phyloP scores from a whole-genome alignment of 2,113 vertebrate genomes.

The Bettongia penicillata region DNA sequence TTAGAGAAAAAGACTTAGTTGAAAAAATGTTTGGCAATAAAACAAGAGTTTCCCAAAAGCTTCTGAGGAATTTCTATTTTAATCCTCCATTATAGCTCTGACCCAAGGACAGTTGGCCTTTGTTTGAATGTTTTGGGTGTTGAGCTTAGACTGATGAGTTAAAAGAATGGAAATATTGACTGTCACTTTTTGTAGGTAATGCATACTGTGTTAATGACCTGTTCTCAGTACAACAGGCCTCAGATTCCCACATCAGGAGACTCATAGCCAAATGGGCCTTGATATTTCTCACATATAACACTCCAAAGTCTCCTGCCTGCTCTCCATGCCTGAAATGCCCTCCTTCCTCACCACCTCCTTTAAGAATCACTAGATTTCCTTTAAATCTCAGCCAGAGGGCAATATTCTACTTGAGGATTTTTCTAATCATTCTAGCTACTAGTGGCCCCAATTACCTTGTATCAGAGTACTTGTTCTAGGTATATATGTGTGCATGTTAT shows the following conservation, averaged over 20 bases:
- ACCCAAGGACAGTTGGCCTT: neutral
- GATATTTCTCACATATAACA: too few relatives aligned
- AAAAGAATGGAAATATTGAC: neutral
- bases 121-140: neutral
- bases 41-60: neutral
- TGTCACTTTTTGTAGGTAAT: neutral
- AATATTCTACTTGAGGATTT: neutral
- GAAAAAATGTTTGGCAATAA: neutral
- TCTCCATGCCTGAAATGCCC: too few relatives aligned
- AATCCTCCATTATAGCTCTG: neutral
- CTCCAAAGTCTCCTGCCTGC: too few relatives aligned
- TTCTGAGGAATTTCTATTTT: conserved; percentile 1
- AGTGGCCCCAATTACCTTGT: neutral
- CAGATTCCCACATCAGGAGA: neutral
- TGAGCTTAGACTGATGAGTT: neutral
- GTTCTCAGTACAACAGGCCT: neutral
- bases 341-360: neutral
- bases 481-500: neutral
- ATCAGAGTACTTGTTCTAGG: neutral
- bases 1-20: neutral
- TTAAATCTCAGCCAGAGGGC: neutral
- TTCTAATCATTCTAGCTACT: neutral
- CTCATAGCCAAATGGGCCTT: too few relatives aligned
- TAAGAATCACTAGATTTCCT: neutral
- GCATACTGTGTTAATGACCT: neutral